Percentiles rank a stretch among this genome's conserved stretches.
Conservation (phyloP, 2,113 vertebrate species). For the Mellivora capensis region DNA sequence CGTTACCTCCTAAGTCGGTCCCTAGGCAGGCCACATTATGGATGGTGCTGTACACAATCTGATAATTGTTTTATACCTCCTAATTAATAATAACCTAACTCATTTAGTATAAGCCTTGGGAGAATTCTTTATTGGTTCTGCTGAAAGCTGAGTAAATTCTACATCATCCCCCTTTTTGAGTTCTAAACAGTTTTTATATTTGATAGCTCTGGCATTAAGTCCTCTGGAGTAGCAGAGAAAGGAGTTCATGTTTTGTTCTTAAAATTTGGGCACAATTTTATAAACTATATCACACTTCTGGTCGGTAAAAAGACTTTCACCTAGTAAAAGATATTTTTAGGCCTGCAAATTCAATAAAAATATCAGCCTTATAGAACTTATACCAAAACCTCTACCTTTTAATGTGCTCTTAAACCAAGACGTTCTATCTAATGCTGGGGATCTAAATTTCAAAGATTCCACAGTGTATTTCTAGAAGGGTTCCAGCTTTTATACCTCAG, state of each 20-base stretch:
- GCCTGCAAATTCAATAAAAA: conserved; percentile 38
- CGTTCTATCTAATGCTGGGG: background rate
- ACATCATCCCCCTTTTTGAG: background rate
- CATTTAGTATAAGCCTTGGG: conserved; percentile 51
- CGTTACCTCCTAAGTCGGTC: background rate
- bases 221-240: background rate
- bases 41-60: conserved; percentile 7
- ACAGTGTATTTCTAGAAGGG: background rate
- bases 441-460: background rate
- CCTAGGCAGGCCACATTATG: conserved; percentile 38
- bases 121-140: conserved; percentile 26
- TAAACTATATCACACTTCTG: conserved; percentile 32
- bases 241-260: conserved; percentile 5
- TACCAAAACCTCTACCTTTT: background rate
- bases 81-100: conserved; percentile 67
- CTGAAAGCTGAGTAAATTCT: conserved; percentile 38
- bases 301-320: conserved; percentile 42
- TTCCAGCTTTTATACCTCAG: background rate
- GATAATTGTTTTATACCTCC: conserved; percentile 63
- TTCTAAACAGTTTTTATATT: conserved; percentile 8
- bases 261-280: conserved; percentile 29
- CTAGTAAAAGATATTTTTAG: conserved; percentile 49
- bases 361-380: background rate
- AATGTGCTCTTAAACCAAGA: background rate
- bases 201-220: background rate